Conservation (phyloP, 2,888 invertebrate species). For the Drosophila phalerata region DNA sequence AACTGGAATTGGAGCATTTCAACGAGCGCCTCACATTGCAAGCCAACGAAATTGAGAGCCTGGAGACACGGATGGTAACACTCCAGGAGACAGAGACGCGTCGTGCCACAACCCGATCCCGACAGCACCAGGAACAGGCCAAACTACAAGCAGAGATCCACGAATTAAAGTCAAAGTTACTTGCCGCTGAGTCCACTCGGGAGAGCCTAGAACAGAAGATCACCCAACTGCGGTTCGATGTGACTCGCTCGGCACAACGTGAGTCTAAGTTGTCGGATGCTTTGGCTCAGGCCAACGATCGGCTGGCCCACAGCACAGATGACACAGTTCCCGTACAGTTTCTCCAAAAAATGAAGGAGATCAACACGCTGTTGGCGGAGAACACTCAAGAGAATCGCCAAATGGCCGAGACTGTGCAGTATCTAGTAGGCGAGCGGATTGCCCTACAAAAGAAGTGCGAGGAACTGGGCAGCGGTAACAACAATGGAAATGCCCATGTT, state of each 20-base stretch:
- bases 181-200: constrained; percentile 73
- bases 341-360: constrained; percentile 86
- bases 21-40: constrained; percentile 84
- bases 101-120: constrained; percentile 80
- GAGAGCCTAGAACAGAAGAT: constrained; percentile 80
- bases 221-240: constrained; percentile 81
- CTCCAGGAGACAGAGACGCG: constrained; percentile 85
- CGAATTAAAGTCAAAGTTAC: constrained; percentile 78
- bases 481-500: constrained; percentile 61
- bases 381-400: constrained; percentile 87
- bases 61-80: constrained; percentile 86
- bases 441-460: constrained; percentile 86
- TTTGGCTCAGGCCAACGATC: constrained; percentile 79
- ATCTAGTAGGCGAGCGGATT: constrained; percentile 86
- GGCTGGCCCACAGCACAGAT: constrained; percentile 70
- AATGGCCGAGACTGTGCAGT: constrained; percentile 86
- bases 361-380: constrained; percentile 86
- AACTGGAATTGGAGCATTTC: constrained; percentile 83
- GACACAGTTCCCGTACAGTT: constrained; percentile 84
- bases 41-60: constrained; percentile 85
- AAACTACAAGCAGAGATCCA: constrained; percentile 82
- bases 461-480: constrained; percentile 81
- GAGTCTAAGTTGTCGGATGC: constrained; percentile 84
- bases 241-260: constrained; percentile 83
- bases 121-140: constrained; percentile 83